phyloP scores from a whole-genome alignment of 2,888 invertebrate genomes.

The Harmothoe impar region DNA sequence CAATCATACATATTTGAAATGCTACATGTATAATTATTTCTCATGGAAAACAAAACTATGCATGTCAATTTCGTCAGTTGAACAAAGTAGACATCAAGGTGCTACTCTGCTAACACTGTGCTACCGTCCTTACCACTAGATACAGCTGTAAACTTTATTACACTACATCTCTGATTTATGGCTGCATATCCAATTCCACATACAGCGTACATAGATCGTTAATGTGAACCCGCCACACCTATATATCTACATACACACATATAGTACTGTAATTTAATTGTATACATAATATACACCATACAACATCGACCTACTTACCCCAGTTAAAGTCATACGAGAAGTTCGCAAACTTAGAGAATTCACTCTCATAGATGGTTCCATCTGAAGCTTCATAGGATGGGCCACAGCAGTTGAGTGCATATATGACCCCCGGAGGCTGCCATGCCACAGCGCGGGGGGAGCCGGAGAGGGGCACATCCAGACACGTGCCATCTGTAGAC shows the following conservation, averaged over 20 bases:
- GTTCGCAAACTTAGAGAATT: slow-evolving; percentile 73
- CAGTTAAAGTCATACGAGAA: slow-evolving; percentile 68
- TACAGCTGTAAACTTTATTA: too few species aligned
- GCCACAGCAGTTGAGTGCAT: slow-evolving; percentile 74
- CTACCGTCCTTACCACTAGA: too few species aligned
- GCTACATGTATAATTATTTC: neutral
- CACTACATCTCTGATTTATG: too few species aligned
- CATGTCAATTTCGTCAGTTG: too few species aligned
- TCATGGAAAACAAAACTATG: neutral
- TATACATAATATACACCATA: too few species aligned
- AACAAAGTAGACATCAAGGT: too few species aligned
- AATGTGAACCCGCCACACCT: too few species aligned
- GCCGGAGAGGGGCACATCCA: slow-evolving; percentile 71
- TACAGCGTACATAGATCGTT: too few species aligned
- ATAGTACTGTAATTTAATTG: too few species aligned
- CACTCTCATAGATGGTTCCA: slow-evolving; percentile 75
- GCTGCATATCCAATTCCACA: too few species aligned
- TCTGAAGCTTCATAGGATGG: slow-evolving; percentile 74
- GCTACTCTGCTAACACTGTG: too few species aligned
- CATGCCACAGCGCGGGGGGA: slow-evolving; percentile 72
- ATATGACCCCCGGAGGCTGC: slow-evolving; percentile 74
- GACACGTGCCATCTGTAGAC: slow-evolving; percentile 63
- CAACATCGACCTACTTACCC: slow-evolving; percentile 68
- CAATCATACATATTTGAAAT: neutral
- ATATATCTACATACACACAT: too few species aligned